phyloP scores from a whole-genome alignment of 2,113 vertebrate genomes.

The Heterocephalus glaber region DNA sequence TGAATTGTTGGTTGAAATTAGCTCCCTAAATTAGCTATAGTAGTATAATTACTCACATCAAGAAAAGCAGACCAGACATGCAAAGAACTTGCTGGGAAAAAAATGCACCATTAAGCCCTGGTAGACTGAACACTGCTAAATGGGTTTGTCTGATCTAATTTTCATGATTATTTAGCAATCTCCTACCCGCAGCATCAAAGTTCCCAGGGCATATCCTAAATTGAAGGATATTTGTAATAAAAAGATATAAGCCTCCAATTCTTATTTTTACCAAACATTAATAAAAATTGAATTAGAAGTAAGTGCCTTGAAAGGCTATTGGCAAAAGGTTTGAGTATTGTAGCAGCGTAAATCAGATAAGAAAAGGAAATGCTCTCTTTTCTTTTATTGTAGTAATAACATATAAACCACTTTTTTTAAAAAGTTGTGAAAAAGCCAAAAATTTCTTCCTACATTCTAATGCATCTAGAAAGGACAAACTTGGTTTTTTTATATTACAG shows the following conservation, averaged over 20 bases:
- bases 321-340: slow-evolving; percentile 29
- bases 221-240: slow-evolving; percentile 77
- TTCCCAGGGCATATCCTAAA: slow-evolving; percentile 64
- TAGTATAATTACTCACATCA: slow-evolving; percentile 61
- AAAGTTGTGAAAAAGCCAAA: not conserved
- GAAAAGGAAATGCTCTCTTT: slow-evolving; percentile 5
- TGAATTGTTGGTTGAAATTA: slow-evolving; percentile 64
- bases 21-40: slow-evolving; percentile 60
- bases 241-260: slow-evolving; percentile 74
- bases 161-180: slow-evolving; percentile 70
- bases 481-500: not conserved
- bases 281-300: slow-evolving; percentile 75
- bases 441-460: not conserved
- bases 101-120: not conserved
- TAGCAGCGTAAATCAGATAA: slow-evolving; percentile 52
- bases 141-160: slow-evolving; percentile 68
- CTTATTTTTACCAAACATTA: slow-evolving; percentile 75
- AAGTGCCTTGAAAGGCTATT: slow-evolving; percentile 59
- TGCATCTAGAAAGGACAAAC: slow-evolving; percentile 3
- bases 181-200: slow-evolving; percentile 45
- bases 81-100: slow-evolving; percentile 51
- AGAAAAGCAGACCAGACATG: slow-evolving; percentile 53
- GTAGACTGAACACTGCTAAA: slow-evolving; percentile 49
- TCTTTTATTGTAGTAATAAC: slow-evolving; percentile 60
- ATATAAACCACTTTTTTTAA: not conserved